Conservation (phyloP, 1,140 invertebrate species). For the Acromyrmex echinatior region DNA sequence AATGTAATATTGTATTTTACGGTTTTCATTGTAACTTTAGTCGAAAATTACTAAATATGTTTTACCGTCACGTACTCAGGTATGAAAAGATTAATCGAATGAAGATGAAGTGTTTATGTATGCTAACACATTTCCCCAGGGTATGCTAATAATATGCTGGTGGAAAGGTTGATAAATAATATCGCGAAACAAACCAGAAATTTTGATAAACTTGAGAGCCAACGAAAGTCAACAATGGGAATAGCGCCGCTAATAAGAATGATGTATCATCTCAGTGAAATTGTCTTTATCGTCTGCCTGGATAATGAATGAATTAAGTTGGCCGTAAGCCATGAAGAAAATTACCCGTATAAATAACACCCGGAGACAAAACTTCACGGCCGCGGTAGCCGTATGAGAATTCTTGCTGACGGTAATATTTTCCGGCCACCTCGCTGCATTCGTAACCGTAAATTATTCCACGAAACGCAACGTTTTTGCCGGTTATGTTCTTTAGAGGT, state of each 20-base stretch:
- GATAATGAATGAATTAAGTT: slow-evolving; percentile 74
- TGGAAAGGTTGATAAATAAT: slow-evolving; percentile 37
- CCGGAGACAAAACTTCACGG: slow-evolving; percentile 61
- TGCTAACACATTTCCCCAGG: slow-evolving; percentile 2
- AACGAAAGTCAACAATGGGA: slow-evolving; percentile 30
- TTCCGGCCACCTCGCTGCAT: slow-evolving; percentile 38
- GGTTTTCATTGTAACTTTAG: background rate
- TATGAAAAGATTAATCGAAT: slow-evolving; percentile 35
- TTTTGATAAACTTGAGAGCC: slow-evolving; percentile 40
- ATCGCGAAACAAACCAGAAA: slow-evolving; percentile 6
- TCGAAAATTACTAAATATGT: slow-evolving; percentile 14
- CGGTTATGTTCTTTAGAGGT: slow-evolving; percentile 33
- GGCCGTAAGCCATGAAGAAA: slow-evolving; percentile 73
- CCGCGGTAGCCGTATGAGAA: slow-evolving; percentile 49
- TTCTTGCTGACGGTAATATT: slow-evolving; percentile 61
- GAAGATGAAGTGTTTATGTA: slow-evolving; percentile 19
- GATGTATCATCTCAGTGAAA: slow-evolving; percentile 70
- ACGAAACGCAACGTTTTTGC: slow-evolving; percentile 41
- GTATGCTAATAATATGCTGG: background rate
- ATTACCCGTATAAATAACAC: slow-evolving; percentile 73
- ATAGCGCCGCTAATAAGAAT: slow-evolving; percentile 61
- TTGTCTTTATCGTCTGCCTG: slow-evolving; percentile 61
- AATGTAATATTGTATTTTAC: background rate
- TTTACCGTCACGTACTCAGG: background rate
- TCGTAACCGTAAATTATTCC: slow-evolving; percentile 59